Evolutionary conservation across 2,113 vertebrate genomes (phyloP), one percentile per base, ranked within the genome.

Genomic region (Micronycteris hirsuta): DNA sequence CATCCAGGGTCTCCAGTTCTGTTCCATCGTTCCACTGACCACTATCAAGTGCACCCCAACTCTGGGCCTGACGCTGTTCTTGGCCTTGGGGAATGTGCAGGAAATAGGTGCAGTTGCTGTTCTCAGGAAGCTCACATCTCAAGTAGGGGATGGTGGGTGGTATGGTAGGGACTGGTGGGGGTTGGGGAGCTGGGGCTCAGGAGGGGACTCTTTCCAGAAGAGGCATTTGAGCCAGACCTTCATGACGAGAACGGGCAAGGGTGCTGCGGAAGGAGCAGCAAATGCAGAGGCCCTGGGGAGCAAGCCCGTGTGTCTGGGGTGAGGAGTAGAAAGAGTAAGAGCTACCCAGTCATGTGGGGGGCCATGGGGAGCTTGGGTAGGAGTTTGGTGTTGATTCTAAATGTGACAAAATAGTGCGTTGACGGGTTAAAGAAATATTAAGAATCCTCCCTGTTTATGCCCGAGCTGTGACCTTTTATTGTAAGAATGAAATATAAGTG

Each of bases 291-390:
- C 78, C 84, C 80, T 22, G 24, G 22, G 26, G 10, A 19, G 47
- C 28, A 36, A 28, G 47, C 41, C 22, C 7, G 36, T 3, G 20
- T 2, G 43, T 24, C 36, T 67, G 58, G 38, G 1, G 22, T 8
- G 4, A 36, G 10, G 26, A 33, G 36, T 67, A 36, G 65, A 67
- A 5, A 26, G 10, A 49, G 22, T 0, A 4, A 47, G 17, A 65
- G 28, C n/a, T 36, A 31, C 26, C 6, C 1, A 14, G 31, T 17
- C 43, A 56, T 0, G 0, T 3, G 9, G 47, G 28, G 47, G 24
- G n/a, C 56, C 33, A 47, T 26, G 3, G 4, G 19, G 41, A 36
- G 12, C n/a, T 73, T 45, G 31, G 36, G 24, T 20, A 47, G 36
- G 26, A 20, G 12, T 43, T 38, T 77, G 78, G 31, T 43, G 41